A percentile compares a stretch with the other conserved stretches of the same genome.
These are phyloP conservation scores for Eutolmus rufibarbis DNA, from an alignment of 2,888 invertebrate species.

Conservation along the genomic window DNA sequence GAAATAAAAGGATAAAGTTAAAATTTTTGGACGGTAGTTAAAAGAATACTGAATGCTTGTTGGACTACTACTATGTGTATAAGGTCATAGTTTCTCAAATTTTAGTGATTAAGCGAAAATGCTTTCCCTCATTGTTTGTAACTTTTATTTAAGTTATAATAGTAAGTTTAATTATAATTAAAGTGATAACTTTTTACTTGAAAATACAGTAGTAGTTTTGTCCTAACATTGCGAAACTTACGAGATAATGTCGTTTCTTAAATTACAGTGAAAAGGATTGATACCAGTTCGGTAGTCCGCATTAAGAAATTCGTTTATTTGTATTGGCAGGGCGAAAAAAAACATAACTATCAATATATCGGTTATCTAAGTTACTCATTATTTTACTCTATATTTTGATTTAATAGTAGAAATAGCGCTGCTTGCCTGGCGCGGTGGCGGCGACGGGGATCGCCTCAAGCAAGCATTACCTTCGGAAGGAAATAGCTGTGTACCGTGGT, in stretches of 20 bases:
- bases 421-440: background rate
- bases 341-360: background rate
- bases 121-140: background rate
- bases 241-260: constrained; percentile 36
- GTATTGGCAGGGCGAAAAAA: background rate
- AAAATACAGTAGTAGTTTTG: constrained; percentile 28
- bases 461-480: background rate
- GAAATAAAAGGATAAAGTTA: too few species aligned
- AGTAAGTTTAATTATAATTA: constrained; percentile 36
- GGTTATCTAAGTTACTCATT: background rate
- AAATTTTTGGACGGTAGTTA: too few species aligned
- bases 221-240: constrained; percentile 39
- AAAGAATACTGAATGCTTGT: too few species aligned
- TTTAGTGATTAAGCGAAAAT: background rate
- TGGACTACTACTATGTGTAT: too few species aligned
- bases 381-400: background rate
- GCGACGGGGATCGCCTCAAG: background rate
- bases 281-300: background rate
- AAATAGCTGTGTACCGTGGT: background rate
- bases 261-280: constrained; percentile 16
- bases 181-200: constrained; percentile 32
- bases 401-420: background rate
- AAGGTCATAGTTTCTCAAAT: too few species aligned
- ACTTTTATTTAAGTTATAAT: constrained; percentile 24
- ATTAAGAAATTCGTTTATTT: background rate